Percentiles rank a stretch among this genome's conserved stretches.
Evolutionary conservation across 30 jellyfish, hydroid and myxozoan genomes (phyloP).

Genomic region (Morbakka virulenta): DNA sequence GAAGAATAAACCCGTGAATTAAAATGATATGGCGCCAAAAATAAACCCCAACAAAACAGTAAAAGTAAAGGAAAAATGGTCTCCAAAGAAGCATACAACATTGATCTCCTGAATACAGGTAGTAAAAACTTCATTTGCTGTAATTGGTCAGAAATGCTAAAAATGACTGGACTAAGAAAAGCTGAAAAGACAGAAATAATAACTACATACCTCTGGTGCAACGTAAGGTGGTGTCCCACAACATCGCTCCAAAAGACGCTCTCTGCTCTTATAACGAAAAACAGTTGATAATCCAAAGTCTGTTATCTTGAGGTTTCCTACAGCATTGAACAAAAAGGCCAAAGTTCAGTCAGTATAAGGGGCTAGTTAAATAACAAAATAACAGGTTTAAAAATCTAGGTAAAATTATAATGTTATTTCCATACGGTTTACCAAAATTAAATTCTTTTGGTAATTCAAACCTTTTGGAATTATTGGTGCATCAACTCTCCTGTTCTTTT

Average conservation of each 20-base stretch:
- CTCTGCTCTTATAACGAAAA: conserved; percentile 74
- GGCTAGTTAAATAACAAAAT: not conserved
- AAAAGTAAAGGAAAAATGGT: not conserved
- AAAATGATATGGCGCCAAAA: not conserved
- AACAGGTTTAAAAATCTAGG: no score
- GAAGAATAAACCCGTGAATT: no score
- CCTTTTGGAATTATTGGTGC: no score
- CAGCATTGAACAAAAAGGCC: not conserved
- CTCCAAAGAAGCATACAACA: no score
- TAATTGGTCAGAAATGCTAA: no score
- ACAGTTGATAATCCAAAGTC: conserved; percentile 98
- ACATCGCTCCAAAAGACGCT: conserved; percentile 81
- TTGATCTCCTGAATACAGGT: no score
- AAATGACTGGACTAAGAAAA: no score
- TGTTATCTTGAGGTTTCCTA: conserved; percentile 84
- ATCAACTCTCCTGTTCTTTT: no score
- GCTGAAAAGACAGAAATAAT: no score
- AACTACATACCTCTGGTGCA: conserved; percentile 97
- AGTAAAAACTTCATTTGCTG: no score
- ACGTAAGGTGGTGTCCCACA: conserved; percentile 99
- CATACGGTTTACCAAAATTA: not conserved
- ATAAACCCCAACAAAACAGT: not conserved
- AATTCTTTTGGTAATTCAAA: no score
- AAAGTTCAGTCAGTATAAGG: not conserved
- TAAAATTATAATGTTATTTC: not conserved